Percentiles rank a stretch among this genome's conserved stretches.
Evolutionary conservation across 2,888 invertebrate species (phyloP).

Genomic region (Andrena hattorfiana): DNA sequence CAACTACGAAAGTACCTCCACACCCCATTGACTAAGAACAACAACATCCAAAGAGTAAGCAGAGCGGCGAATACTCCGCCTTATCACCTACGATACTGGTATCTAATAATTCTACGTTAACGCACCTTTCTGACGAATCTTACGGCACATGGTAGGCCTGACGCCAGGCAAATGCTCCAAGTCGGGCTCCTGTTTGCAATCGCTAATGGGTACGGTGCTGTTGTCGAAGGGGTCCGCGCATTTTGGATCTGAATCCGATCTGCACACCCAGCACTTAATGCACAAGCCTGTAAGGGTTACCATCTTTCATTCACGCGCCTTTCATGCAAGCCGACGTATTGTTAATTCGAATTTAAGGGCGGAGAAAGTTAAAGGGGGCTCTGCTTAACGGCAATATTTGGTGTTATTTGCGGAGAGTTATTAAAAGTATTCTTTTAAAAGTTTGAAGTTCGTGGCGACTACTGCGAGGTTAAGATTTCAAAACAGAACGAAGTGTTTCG

Average conservation of each 20-base stretch:
- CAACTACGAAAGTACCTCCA: constrained; percentile 96
- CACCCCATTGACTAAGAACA: constrained; percentile 91
- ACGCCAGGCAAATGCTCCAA: constrained; percentile 89
- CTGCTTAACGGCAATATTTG: not conserved
- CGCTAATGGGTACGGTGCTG: constrained; percentile 93
- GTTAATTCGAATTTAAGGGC: not conserved
- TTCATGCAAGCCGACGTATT: not conserved
- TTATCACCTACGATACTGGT: no score
- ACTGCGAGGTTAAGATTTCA: constrained; percentile 45
- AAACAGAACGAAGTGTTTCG: not conserved
- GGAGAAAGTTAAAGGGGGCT: not conserved
- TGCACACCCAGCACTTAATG: constrained; percentile 96
- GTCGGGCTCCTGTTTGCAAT: constrained; percentile 89
- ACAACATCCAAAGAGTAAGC: constrained; percentile 28
- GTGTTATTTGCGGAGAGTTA: no score
- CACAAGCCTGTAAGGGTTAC: constrained; percentile 85
- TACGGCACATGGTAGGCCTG: constrained; percentile 94
- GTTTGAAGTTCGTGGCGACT: not conserved
- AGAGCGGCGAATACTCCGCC: not conserved
- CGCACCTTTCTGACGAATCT: constrained; percentile 95
- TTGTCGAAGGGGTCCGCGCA: constrained; percentile 97
- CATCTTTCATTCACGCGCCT: not conserved
- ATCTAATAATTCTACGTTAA: not conserved
- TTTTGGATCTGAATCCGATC: constrained; percentile 95
- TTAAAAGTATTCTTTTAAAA: not conserved